Base-by-base conservation (phyloP, 2,797 vertebrate genomes). In the Cirrhinus mrigala region DNA sequence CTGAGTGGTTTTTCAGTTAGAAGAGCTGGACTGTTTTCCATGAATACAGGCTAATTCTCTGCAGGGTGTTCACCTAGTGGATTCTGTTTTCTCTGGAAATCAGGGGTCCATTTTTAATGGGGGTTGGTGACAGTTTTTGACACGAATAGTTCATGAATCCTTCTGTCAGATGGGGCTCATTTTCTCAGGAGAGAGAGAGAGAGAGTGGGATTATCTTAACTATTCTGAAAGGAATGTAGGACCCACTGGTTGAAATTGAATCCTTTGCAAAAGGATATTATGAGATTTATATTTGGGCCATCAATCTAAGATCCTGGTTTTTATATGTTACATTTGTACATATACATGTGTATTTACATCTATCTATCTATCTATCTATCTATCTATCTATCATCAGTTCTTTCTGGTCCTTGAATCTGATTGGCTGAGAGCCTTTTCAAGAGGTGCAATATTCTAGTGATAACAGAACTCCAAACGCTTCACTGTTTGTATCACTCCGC, bases 191-290 rank as follows among this genome's bases (percentile, higher is more conserved):
- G 24, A 74, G n/a, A 29, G 70, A 50, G 71, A 74, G 71, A 74
- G 52, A 44, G 75, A 16, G 33, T 0, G 71, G 29, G 71, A 66
- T 75, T 83, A 83, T 76, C 46, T 82, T 62, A 62, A 82, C 69
- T 82, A 74, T 82, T 74, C 20, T 74, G 70, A 33, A 44, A 82
- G 40, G 81, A 82, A 82, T 74, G 70, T 50, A 62, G 69, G 54
- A 82, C 20, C 12, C 79, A 80, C 80, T 81, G 73, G 56, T 82
- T 60, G 24, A 82, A 82, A 82, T 10, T 62, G 81, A 73, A 82
- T 58, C 37, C 68, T 58, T 71, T 82, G 52, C 37, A 54, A 58
- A 22, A 81, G 48, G 22, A 56, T 81, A 71, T 81, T 81, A 70
- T 81, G 33, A 27, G n/a, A 58, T 81, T 70, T 71, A 62, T 48